Evolutionary conservation across 2,113 vertebrate genomes (phyloP).

Genomic region (Clarias macrocephalus): DNA sequence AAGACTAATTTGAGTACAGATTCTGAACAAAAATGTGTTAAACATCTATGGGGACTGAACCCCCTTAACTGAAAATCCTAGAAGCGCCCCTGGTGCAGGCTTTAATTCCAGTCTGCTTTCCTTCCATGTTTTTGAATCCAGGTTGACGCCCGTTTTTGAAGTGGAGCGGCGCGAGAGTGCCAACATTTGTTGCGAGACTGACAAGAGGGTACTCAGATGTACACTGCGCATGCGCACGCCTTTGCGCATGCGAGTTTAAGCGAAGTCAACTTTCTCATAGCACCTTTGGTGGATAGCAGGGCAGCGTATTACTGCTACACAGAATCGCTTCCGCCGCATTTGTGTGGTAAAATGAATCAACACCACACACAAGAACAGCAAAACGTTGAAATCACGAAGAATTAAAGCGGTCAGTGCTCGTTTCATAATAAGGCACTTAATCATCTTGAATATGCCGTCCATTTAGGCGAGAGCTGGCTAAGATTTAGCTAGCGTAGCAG

Average conservation of each 20-base stretch:
- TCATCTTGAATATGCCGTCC: neutral
- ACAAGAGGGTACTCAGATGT: neutral
- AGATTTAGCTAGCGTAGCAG: neutral
- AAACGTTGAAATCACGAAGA: neutral
- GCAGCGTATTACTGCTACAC: neutral
- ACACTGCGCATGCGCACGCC: neutral
- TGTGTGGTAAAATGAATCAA: neutral
- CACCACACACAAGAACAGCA: neutral
- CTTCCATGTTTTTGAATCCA: too few species aligned
- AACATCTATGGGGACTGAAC: too few species aligned
- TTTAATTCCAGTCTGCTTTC: too few species aligned
- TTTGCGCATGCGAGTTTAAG: constrained; percentile 21
- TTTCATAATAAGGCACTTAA: neutral
- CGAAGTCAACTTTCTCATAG: neutral
- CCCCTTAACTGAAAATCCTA: too few species aligned
- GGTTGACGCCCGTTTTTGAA: too few species aligned
- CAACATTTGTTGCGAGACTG: neutral
- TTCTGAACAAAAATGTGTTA: too few species aligned
- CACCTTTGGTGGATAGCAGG: neutral
- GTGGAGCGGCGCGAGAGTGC: neutral
- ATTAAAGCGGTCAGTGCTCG: constrained; percentile 10
- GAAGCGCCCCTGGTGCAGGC: too few species aligned
- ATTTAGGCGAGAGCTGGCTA: neutral
- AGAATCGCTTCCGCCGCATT: neutral
- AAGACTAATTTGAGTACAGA: too few species aligned